Percentiles rank a stretch among this genome's conserved stretches.
Conservation (phyloP, 1,140 invertebrate species). For the Paracyclopina nana region DNA sequence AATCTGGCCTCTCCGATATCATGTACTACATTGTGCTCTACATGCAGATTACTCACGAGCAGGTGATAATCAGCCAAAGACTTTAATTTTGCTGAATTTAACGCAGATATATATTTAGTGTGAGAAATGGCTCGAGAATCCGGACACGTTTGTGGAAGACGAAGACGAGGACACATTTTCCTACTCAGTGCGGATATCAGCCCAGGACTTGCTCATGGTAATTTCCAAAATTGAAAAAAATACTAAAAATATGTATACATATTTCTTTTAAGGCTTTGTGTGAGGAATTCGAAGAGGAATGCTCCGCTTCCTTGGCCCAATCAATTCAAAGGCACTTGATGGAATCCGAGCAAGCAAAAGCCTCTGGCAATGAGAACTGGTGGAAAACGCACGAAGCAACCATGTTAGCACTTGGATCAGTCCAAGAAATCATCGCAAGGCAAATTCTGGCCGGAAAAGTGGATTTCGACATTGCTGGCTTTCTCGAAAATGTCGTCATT, state of each 20-base stretch:
- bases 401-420: conserved; percentile 36
- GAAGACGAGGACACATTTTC: conserved; percentile 47
- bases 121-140: conserved; percentile 43
- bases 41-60: conserved; percentile 55
- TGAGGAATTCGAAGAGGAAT: conserved; percentile 38
- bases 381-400: conserved; percentile 58
- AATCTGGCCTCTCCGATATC: conserved; percentile 43
- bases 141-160: conserved; percentile 53
- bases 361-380: conserved; percentile 35
- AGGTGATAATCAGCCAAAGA: conserved; percentile 26
- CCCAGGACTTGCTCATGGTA: conserved; percentile 44
- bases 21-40: conserved; percentile 52
- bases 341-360: conserved; percentile 27
- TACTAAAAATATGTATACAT: too few species aligned
- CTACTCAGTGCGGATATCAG: conserved; percentile 51
- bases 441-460: background rate
- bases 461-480: conserved; percentile 43
- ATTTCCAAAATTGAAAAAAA: too few species aligned
- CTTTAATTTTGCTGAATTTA: background rate
- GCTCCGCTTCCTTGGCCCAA: conserved; percentile 37
- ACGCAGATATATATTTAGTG: conserved; percentile 3
- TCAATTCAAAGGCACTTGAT: conserved; percentile 43
- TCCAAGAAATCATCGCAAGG: conserved; percentile 13
- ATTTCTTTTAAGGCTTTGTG: conserved; percentile 42
- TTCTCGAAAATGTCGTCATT: conserved; percentile 35